phyloP scores from a whole-genome alignment of 1,140 invertebrate genomes.

The Drosophila pseudoananassae region DNA sequence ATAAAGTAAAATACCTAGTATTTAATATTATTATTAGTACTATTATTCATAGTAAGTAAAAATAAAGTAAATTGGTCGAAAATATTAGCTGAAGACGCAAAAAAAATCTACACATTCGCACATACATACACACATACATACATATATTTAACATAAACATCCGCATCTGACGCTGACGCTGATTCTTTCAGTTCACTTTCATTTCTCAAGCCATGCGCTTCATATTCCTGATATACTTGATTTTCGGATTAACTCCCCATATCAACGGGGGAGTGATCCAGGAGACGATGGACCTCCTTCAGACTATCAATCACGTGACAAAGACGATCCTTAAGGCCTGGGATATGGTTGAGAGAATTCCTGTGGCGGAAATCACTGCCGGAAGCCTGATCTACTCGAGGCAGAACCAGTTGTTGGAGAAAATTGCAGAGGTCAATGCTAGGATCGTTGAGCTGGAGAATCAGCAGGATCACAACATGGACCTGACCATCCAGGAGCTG shows the following conservation, averaged over 20 bases:
- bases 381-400: slow-evolving; percentile 14
- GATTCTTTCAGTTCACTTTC: too few species aligned
- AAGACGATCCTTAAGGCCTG: slow-evolving; percentile 14
- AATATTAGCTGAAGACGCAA: too few species aligned
- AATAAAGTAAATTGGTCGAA: too few species aligned
- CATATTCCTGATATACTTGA: not conserved
- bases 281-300: slow-evolving; percentile 2
- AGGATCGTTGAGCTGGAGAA: slow-evolving; percentile 25
- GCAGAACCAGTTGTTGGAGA: slow-evolving; percentile 12
- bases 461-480: slow-evolving; percentile 18
- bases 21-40: too few species aligned
- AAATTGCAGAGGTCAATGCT: slow-evolving; percentile 23
- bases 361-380: not conserved
- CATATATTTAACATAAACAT: too few species aligned
- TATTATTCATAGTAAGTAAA: too few species aligned
- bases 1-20: too few species aligned
- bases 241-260: not conserved
- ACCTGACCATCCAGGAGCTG: slow-evolving; percentile 27
- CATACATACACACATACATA: too few species aligned
- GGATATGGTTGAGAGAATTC: slow-evolving; percentile 12
- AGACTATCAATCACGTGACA: slow-evolving; percentile 1
- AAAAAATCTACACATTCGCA: too few species aligned
- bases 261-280: slow-evolving; percentile 10
- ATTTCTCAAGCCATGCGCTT: not conserved
- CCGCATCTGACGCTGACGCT: too few species aligned